These are phyloP conservation scores for Esperia sulphurella DNA, from an alignment of 2,888 invertebrate genomes.

Conservation along the genomic window DNA sequence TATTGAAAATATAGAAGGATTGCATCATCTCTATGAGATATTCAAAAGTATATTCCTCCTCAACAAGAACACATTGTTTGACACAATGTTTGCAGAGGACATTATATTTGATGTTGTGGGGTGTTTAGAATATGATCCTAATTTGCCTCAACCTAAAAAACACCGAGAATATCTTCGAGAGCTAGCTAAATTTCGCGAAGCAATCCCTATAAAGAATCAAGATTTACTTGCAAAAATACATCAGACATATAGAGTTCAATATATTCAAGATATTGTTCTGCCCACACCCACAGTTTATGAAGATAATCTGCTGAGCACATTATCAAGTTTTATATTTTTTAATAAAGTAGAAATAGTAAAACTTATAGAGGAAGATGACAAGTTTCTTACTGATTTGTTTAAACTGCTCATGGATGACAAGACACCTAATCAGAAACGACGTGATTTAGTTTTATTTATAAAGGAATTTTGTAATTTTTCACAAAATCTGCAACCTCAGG, in stretches of 20 bases:
- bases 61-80: slow-evolving; percentile 97
- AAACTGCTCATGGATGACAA: slow-evolving; percentile 93
- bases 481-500: slow-evolving; percentile 97
- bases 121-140: slow-evolving; percentile 98
- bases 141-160: slow-evolving; percentile 89
- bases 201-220: slow-evolving; percentile 95
- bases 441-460: slow-evolving; percentile 97
- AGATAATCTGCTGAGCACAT: slow-evolving; percentile 97
- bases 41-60: slow-evolving; percentile 99
- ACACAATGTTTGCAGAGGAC: slow-evolving; percentile 98
- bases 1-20: slow-evolving; percentile 94
- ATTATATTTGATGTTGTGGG: slow-evolving; percentile 98
- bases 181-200: slow-evolving; percentile 94
- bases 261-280: slow-evolving; percentile 98
- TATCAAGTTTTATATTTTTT: slow-evolving; percentile 99
- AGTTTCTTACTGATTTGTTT: slow-evolving; percentile 96
- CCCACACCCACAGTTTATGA: slow-evolving; percentile 99
- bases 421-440: slow-evolving; percentile 89
- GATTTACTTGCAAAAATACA: slow-evolving; percentile 99
- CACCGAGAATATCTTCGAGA: slow-evolving; percentile 98
- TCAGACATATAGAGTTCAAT: slow-evolving; percentile 99
- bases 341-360: slow-evolving; percentile 99
- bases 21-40: slow-evolving; percentile 98
- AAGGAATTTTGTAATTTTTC: slow-evolving; percentile 99
- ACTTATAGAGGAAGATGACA: slow-evolving; percentile 98